Percentiles rank a stretch among this genome's conserved stretches.
phyloP scores from a whole-genome alignment of 2,888 invertebrate genomes.

The Luperina testacea region DNA sequence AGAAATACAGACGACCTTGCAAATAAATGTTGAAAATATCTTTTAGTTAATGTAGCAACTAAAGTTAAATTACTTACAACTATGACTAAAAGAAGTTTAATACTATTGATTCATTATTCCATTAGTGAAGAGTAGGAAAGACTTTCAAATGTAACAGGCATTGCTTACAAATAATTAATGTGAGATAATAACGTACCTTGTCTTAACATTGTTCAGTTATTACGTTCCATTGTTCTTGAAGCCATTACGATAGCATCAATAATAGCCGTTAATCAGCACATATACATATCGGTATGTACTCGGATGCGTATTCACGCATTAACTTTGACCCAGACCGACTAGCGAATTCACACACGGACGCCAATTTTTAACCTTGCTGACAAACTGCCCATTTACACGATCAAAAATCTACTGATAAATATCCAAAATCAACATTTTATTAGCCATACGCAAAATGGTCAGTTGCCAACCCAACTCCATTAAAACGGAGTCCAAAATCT shows the following conservation, averaged over 20 bases:
- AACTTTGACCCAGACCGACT: conserved; percentile 70
- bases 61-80: background rate
- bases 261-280: conserved; percentile 59
- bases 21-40: background rate
- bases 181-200: conserved; percentile 51
- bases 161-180: conserved; percentile 31
- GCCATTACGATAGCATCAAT: conserved; percentile 63
- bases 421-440: conserved; percentile 69
- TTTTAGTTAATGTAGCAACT: background rate
- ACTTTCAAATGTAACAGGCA: conserved; percentile 43
- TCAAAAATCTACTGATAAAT: conserved; percentile 40
- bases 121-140: conserved; percentile 30
- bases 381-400: conserved; percentile 52
- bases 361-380: conserved; percentile 71
- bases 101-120: conserved; percentile 4
- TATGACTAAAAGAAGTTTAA: background rate
- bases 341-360: conserved; percentile 65
- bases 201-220: conserved; percentile 53
- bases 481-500: conserved; percentile 81
- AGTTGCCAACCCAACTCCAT: conserved; percentile 75
- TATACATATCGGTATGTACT: conserved; percentile 18
- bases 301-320: conserved; percentile 54
- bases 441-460: conserved; percentile 76
- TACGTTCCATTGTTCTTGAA: conserved; percentile 62
- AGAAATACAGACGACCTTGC: background rate